Percentiles rank a stretch among this genome's conserved stretches.
Evolutionary conservation across 2,888 invertebrate genomes (phyloP).

Genomic region (Eudasyphora cyanicolor): DNA sequence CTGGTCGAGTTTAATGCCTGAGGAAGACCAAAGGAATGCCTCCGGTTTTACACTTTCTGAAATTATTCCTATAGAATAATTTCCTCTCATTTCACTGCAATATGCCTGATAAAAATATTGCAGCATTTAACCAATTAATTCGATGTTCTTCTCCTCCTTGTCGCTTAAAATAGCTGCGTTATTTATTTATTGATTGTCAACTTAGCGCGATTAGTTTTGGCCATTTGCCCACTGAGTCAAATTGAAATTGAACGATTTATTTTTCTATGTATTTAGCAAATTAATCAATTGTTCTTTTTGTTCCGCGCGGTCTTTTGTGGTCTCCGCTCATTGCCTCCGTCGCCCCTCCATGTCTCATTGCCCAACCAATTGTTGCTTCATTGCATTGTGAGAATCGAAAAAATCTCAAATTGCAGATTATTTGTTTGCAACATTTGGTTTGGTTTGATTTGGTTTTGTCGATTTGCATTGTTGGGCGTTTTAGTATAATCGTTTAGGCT

Average conservation of each 20-base stretch:
- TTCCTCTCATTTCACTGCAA: too few relatives aligned
- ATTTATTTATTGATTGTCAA: constrained; percentile 42
- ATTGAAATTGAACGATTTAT: constrained; percentile 41
- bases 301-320: not conserved
- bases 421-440: not conserved
- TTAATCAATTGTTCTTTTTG: constrained; percentile 23
- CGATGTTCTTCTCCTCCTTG: too few relatives aligned
- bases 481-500: not conserved
- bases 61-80: too few relatives aligned
- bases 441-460: not conserved
- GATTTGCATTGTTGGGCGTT: not conserved
- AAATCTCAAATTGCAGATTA: constrained; percentile 15
- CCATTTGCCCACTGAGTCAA: constrained; percentile 60
- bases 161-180: too few relatives aligned
- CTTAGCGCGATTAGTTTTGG: constrained; percentile 36
- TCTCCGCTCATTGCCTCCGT: not conserved
- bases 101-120: too few relatives aligned
- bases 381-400: too few relatives aligned
- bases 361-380: too few relatives aligned
- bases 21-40: too few relatives aligned
- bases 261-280: constrained; percentile 29
- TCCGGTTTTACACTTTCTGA: too few relatives aligned
- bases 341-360: too few relatives aligned
- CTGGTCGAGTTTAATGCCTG: too few relatives aligned
- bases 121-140: too few relatives aligned